Percentiles rank a stretch among this genome's conserved stretches.
phyloP scores from a whole-genome alignment of 2,797 vertebrate genomes.

The Sebastes minor region DNA sequence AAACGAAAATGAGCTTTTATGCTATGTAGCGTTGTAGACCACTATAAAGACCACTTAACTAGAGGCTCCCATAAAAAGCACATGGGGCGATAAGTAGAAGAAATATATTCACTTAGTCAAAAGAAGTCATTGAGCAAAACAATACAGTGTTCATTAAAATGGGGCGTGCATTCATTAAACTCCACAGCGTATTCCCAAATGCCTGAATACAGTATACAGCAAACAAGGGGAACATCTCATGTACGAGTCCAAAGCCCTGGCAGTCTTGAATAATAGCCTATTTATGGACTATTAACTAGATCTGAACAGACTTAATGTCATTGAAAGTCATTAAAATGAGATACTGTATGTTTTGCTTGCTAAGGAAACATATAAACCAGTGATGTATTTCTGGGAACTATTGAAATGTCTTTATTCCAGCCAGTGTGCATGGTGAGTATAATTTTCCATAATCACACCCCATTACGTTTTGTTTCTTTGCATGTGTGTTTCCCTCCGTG shows the following conservation, averaged over 20 bases:
- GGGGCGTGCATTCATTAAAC: slow-evolving; percentile 25
- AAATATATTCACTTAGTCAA: slow-evolving; percentile 17
- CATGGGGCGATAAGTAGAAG: neutral
- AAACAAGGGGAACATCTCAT: slow-evolving; percentile 19
- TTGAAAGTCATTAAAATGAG: slow-evolving; percentile 56
- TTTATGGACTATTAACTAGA: slow-evolving; percentile 60
- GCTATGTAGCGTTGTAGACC: neutral
- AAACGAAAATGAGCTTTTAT: neutral
- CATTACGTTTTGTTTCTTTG: slow-evolving; percentile 63
- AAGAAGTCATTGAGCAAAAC: slow-evolving; percentile 17
- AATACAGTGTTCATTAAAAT: slow-evolving; percentile 35
- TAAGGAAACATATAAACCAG: slow-evolving; percentile 53
- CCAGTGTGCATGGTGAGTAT: slow-evolving; percentile 48
- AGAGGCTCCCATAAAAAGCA: neutral
- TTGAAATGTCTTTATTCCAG: slow-evolving; percentile 60
- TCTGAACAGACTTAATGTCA: slow-evolving; percentile 51
- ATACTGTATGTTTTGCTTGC: slow-evolving; percentile 53
- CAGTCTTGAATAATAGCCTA: slow-evolving; percentile 46
- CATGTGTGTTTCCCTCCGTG: slow-evolving; percentile 34
- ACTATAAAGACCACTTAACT: neutral
- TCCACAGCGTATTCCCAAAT: slow-evolving; percentile 19
- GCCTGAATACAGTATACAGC: slow-evolving; percentile 1
- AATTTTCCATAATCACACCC: slow-evolving; percentile 70
- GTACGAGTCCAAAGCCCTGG: slow-evolving; percentile 20
- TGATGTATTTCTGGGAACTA: slow-evolving; percentile 51